Percentiles rank a stretch among this genome's conserved stretches.
Evolutionary conservation across 1,140 invertebrate genomes (phyloP).

Genomic region (Ditylenchus dipsaci): DNA sequence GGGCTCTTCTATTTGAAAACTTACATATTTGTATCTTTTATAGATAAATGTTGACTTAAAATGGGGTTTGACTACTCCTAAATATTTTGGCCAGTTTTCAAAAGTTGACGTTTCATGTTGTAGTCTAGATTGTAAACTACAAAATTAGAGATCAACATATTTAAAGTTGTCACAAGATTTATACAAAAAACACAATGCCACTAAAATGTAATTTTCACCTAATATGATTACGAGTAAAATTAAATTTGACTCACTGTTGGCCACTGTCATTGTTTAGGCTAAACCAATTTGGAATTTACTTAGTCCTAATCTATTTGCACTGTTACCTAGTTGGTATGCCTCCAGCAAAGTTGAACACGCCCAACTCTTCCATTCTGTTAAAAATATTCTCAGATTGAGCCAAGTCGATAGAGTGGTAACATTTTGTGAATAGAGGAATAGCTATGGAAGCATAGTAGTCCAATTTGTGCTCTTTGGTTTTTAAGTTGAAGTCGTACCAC

Average conservation of each 20-base stretch:
- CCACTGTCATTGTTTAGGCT: neutral
- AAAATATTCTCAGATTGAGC: constrained; percentile 63
- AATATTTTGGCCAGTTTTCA: no score
- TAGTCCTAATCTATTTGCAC: neutral
- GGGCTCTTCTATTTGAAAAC: no score
- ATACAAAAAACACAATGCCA: no score
- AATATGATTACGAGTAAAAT: no score
- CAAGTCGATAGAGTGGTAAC: constrained; percentile 52
- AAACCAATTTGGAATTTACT: neutral
- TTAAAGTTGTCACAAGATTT: no score
- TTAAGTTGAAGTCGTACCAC: constrained; percentile 67
- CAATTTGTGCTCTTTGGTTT: constrained; percentile 62
- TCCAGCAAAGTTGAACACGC: constrained; percentile 63
- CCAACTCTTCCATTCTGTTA: constrained; percentile 68
- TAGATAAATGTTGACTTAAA: no score
- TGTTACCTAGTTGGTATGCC: constrained; percentile 64
- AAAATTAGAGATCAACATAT: no score
- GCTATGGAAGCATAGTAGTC: constrained; percentile 80
- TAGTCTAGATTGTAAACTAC: no score
- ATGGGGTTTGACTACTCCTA: no score
- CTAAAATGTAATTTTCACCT: no score
- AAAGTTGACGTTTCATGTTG: no score
- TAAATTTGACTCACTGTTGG: neutral
- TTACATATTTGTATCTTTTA: no score
- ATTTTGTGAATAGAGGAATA: constrained; percentile 74